Evolutionary conservation across 2,797 vertebrate species (phyloP).

Genomic region (Silurus aristotelis): DNA sequence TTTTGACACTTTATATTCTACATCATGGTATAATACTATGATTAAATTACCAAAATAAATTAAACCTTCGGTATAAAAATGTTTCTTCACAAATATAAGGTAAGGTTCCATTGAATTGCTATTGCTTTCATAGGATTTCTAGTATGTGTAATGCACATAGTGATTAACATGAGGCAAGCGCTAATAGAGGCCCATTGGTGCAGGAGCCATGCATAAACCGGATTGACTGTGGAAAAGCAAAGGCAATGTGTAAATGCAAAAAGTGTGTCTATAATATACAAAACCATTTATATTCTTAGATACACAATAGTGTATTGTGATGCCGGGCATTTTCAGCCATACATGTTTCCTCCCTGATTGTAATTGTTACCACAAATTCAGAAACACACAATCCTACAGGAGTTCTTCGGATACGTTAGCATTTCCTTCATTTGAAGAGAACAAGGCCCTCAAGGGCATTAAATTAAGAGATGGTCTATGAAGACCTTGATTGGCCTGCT

Average conservation of each 20-base stretch:
- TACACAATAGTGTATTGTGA: neutral
- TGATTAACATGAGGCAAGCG: neutral
- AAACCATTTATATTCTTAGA: neutral
- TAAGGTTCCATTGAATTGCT: neutral
- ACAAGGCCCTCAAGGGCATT: no score
- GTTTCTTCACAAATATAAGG: neutral
- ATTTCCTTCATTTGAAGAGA: no score
- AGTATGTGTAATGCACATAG: neutral
- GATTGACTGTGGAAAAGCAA: neutral
- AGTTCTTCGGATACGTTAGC: no score
- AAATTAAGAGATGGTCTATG: no score
- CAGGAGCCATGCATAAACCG: neutral
- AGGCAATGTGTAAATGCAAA: neutral
- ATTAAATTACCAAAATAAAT: neutral
- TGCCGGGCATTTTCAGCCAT: no score
- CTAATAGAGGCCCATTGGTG: neutral
- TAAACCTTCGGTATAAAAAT: neutral
- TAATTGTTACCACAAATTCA: no score
- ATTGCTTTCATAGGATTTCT: no score
- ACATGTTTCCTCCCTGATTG: no score
- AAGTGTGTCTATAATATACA: neutral
- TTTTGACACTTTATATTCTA: neutral
- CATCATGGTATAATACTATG: neutral
- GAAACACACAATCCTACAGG: no score
- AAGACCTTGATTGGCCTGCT: no score